Evolutionary conservation across 2,113 vertebrate species (phyloP).

Genomic region (Dasyurus viverrinus): DNA sequence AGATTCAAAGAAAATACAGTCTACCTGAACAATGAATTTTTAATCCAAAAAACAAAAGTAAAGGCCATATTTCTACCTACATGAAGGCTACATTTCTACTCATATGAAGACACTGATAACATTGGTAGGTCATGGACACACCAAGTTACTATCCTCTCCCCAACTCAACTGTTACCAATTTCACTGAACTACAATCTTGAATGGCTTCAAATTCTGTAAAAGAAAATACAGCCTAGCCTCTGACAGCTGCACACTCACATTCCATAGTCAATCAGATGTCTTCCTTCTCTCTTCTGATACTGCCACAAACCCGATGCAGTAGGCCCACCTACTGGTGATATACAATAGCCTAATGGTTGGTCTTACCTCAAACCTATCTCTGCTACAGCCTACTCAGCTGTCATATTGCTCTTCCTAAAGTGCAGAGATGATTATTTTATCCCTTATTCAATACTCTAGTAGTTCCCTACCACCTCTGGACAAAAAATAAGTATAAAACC

Average conservation of each 20-base stretch:
- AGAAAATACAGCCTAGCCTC: constrained; percentile 29
- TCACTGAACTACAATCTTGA: constrained; percentile 60
- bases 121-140: constrained; percentile 37
- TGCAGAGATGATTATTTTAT: background rate
- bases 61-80: constrained; percentile 21
- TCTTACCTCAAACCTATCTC: background rate
- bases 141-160: constrained; percentile 59
- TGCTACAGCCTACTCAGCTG: background rate
- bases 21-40: constrained; percentile 34
- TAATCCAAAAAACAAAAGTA: constrained; percentile 10
- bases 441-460: background rate
- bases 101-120: constrained; percentile 56
- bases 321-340: background rate
- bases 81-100: background rate
- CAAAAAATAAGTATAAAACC: background rate
- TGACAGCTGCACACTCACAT: background rate
- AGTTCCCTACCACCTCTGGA: background rate
- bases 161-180: constrained; percentile 57
- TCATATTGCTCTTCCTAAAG: background rate
- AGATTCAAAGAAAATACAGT: background rate
- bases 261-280: background rate
- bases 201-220: background rate
- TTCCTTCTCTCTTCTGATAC: background rate
- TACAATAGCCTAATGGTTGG: background rate
- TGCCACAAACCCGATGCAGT: no score